Evolutionary conservation across 2,888 invertebrate species (phyloP), one percentile per base, ranked within the genome.

Genomic region (Drosophila ochracea): DNA sequence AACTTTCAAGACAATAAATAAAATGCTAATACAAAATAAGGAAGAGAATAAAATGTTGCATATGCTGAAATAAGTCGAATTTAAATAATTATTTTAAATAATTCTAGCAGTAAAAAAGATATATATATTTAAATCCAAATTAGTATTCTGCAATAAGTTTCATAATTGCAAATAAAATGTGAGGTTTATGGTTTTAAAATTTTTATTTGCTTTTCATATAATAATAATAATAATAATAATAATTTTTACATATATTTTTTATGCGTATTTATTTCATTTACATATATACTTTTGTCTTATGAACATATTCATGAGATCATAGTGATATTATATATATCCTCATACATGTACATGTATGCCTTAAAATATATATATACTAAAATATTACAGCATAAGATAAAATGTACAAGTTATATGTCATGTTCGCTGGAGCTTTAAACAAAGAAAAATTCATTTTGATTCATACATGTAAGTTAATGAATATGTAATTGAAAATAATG

Each of bases 281-380:
- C 84, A 84, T 77, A 83, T 73, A 71, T 68, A 73, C 62, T 79
- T 84, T 84, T 82, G 84, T 91, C 91, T 90, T 91, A 92, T 92
- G 92, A 92, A 92, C 91, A 92, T 84, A 88, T 92, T 92, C 91
- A 92, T 92, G 92, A 92, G 92, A 92, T 92, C 92, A 92, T 92
- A 90, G 91, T 87, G 79, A 84, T 86, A 86, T 76, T 67, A 54
- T 78, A 69, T 78, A 75, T 73, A 49, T 47, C 21, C 43, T 19
- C 25, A 16, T 61, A 16, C 39, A 37, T n/a, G 21, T 30, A 39
- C 16, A 52, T n/a, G 39, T 31, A 62, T 31, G 30, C 13, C 39
- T 25, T 28, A 5, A 28, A 61, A 11, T 63, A 35, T 53, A 30
- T 73, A 58, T 78, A 73, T 78, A 76, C 73, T 73, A 78, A 74